Conservation (phyloP, 2,888 invertebrate species). For the Leucozona laternaria region DNA sequence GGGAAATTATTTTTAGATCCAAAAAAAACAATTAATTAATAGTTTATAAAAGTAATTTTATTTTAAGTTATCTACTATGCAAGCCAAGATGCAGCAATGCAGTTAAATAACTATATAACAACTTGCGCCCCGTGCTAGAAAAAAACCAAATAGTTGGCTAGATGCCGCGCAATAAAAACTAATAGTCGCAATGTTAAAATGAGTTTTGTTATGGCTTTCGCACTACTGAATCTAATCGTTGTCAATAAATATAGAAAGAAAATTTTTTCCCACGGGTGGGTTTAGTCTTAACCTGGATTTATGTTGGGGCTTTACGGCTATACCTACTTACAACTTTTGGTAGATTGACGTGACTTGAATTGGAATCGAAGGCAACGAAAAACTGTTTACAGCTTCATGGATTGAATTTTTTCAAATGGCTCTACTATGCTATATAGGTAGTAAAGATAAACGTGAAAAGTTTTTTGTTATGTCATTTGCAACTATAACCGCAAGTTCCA, state of each 20-base stretch:
- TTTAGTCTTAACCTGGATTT: constrained; percentile 6
- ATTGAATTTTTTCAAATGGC: background rate
- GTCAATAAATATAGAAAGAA: background rate
- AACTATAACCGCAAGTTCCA: background rate
- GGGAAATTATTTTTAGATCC: no score
- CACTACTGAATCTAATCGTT: background rate
- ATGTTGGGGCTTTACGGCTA: background rate
- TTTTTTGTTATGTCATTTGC: background rate
- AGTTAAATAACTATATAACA: background rate
- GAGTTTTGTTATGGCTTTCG: background rate
- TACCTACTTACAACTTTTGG: background rate
- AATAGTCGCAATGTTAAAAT: background rate
- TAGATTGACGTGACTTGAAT: background rate
- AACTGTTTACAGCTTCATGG: background rate
- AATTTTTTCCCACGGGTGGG: constrained; percentile 21
- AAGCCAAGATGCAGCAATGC: background rate
- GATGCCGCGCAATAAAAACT: background rate
- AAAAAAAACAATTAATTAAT: no score
- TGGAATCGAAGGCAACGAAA: background rate
- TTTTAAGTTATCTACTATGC: background rate
- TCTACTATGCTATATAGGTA: no score
- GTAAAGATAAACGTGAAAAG: constrained; percentile 1
- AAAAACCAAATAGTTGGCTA: background rate
- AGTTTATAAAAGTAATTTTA: no score
- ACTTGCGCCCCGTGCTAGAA: background rate